These are phyloP conservation scores for Hirudinaria manillensis DNA, from an alignment of 2,888 invertebrate species.

Conservation along the genomic window DNA sequence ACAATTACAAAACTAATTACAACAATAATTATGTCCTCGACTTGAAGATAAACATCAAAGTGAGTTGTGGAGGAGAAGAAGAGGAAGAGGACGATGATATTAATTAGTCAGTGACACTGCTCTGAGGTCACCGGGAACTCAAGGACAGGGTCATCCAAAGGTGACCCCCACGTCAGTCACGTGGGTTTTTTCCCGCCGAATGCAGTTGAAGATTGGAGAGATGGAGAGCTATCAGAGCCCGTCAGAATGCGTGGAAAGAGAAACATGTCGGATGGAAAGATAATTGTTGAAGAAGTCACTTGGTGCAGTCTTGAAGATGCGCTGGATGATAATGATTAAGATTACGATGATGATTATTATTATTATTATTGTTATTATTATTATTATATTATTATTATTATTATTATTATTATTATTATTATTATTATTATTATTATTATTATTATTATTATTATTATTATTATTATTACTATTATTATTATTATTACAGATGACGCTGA, in stretches of 20 bases:
- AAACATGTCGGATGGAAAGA: slow-evolving; percentile 19
- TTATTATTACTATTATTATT: no score
- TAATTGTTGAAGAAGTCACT: slow-evolving; percentile 2
- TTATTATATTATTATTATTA: neutral
- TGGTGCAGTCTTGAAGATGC: neutral
- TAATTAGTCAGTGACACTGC: neutral
- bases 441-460: neutral
- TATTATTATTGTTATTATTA: neutral
- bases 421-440: neutral
- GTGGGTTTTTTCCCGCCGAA: neutral
- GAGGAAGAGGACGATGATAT: neutral
- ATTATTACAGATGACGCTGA: no score
- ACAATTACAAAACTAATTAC: no score
- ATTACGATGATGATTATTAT: neutral
- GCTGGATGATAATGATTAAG: neutral
- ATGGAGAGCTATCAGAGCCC: neutral
- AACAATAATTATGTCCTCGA: no score
- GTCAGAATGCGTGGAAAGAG: slow-evolving; percentile 8
- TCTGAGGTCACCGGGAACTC: neutral
- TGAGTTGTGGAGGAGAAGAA: no score
- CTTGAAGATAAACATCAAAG: no score
- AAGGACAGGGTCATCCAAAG: neutral
- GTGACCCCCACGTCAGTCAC: slow-evolving; percentile 10
- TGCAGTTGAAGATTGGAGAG: neutral
- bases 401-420: neutral